phyloP scores from a whole-genome alignment of 2,888 invertebrate genomes.

The Ectobius pallidus region DNA sequence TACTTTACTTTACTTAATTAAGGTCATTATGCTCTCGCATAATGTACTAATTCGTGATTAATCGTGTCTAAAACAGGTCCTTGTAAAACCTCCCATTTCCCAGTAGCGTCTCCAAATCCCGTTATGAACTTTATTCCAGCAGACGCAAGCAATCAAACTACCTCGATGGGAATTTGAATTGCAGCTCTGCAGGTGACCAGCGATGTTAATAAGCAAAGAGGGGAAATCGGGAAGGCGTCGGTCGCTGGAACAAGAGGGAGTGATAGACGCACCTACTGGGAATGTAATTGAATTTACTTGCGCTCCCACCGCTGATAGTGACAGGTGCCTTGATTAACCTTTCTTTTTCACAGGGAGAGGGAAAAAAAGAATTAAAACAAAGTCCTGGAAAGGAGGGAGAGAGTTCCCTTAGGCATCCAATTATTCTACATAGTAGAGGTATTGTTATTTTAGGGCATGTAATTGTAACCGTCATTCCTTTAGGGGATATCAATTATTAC shows the following conservation, averaged over 20 bases:
- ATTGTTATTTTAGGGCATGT: neutral
- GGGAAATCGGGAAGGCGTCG: neutral
- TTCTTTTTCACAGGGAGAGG: neutral
- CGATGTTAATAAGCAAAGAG: neutral
- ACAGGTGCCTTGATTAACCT: slow-evolving; percentile 12
- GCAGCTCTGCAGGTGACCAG: neutral
- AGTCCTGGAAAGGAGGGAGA: neutral
- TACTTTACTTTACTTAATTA: too few species aligned
- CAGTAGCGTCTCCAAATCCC: too few species aligned
- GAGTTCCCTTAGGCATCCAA: neutral
- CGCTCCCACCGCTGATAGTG: neutral
- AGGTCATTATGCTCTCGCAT: too few species aligned
- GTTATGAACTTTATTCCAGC: too few species aligned
- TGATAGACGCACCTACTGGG: neutral
- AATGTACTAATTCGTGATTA: too few species aligned
- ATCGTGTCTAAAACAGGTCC: too few species aligned
- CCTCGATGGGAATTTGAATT: neutral
- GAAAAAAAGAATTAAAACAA: neutral
- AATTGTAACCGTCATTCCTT: too few species aligned
- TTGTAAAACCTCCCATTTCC: too few species aligned
- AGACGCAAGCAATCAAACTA: too few species aligned
- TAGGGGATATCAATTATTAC: too few species aligned
- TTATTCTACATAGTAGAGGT: too few species aligned
- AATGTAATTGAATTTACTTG: slow-evolving; percentile 11
- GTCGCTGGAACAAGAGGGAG: too few species aligned